Evolutionary conservation across 2,113 vertebrate species (phyloP), one percentile per base, ranked within the genome.

Genomic region (Petroica traversi): DNA sequence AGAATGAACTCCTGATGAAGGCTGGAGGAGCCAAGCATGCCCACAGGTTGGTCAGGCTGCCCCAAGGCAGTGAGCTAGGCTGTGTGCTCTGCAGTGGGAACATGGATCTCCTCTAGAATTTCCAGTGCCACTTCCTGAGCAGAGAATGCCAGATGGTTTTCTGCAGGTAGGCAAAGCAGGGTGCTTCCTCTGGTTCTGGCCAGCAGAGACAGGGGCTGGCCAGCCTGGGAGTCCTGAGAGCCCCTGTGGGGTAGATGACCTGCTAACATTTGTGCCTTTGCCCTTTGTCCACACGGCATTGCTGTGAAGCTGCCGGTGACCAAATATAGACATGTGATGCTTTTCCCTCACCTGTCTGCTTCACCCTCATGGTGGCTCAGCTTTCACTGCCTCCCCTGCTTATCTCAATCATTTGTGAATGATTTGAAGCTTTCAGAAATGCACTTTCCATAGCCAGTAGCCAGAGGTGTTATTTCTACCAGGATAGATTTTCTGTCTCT

Each of bases 251-350:
- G 6, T 5, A 15, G 48, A 14, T 9, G 5, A 26, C 38, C 19
- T 41, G 19, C 24, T 81, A 25, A 54, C 31, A 17, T 11, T 45
- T 16, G 5, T 64, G 48, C 43, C 12, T 46, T 67, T 59, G 51
- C 7, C 0, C 19, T 75, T 28, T 23, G 5, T 40, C 36, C 54
- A 6, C 19, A 5, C 0, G 0, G 46, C 54, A 4, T 45, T 1
- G 1, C 78, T 74, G 17, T 43, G 25, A 54, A 59, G 43, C 62
- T 51, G 48, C 26, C 31, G 48, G n/a, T 2, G 6, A 7, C 19
- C 0, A 0, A 29, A 16, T 14, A 12, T 1, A 29, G 64, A 11
- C 4, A 19, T 0, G 6, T 6, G 74, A 26, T 73, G 5, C 26
- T 61, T 41, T 71, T 49, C 4, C 38, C 36, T 89, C 71, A 33